Percentiles rank a stretch among this genome's conserved stretches.
phyloP scores from a whole-genome alignment of 2,888 invertebrate genomes.

The Salticus scenicus region DNA sequence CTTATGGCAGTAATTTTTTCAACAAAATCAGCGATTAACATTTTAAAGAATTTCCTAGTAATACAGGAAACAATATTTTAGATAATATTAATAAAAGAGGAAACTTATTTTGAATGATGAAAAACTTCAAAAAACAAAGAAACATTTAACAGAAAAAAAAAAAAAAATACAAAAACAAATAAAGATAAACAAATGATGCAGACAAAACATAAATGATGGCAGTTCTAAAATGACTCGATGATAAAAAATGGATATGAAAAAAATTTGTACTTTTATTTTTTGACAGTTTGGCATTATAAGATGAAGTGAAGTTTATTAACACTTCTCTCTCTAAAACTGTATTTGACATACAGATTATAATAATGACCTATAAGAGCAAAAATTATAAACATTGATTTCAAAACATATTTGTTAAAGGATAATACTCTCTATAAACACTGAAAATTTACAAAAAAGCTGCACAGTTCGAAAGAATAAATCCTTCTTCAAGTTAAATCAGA shows the following conservation, averaged over 20 bases:
- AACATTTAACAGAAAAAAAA: not conserved
- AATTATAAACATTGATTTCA: no score
- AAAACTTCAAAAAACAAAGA: not conserved
- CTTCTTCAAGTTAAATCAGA: no score
- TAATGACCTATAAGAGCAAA: not conserved
- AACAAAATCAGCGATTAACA: no score
- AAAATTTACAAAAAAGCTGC: no score
- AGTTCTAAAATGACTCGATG: slow-evolving; percentile 48
- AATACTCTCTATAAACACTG: no score
- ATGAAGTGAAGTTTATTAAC: slow-evolving; percentile 37
- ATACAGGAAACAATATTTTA: no score
- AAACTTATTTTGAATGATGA: no score
- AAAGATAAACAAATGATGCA: not conserved
- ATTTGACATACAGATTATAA: slow-evolving; percentile 33
- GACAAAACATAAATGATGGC: slow-evolving; percentile 30
- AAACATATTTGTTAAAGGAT: no score
- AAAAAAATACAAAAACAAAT: not conserved
- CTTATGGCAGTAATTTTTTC: no score
- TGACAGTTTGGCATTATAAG: slow-evolving; percentile 53
- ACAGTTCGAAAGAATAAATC: no score
- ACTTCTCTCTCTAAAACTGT: slow-evolving; percentile 32
- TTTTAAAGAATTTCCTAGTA: no score
- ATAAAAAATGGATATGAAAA: slow-evolving; percentile 57
- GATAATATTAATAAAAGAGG: no score
- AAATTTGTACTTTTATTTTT: slow-evolving; percentile 63